Conservation (phyloP, 2,888 invertebrate genomes). For the Dasypolia templi region DNA sequence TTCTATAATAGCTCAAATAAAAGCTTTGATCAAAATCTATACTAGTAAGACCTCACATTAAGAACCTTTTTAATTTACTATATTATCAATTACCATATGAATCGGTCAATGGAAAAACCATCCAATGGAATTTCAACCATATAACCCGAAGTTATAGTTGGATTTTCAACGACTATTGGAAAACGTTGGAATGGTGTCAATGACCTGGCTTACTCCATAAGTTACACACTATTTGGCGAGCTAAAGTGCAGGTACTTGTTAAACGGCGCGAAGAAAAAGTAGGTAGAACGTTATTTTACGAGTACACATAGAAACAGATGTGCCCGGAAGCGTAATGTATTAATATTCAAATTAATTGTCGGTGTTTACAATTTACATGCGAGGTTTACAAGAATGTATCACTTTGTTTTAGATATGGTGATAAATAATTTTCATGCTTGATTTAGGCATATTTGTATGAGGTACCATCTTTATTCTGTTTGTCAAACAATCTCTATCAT, state of each 20-base stretch:
- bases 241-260: slow-evolving; percentile 64
- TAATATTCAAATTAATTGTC: slow-evolving; percentile 31
- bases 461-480: not conserved
- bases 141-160: slow-evolving; percentile 32
- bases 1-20: slow-evolving; percentile 27
- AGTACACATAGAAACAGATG: slow-evolving; percentile 56
- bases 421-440: not conserved
- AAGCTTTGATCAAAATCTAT: slow-evolving; percentile 20
- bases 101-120: slow-evolving; percentile 31
- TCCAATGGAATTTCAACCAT: slow-evolving; percentile 37
- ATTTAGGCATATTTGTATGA: no score
- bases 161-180: slow-evolving; percentile 34
- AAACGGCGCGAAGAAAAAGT: slow-evolving; percentile 62
- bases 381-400: slow-evolving; percentile 9
- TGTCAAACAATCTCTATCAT: not conserved
- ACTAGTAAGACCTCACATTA: slow-evolving; percentile 29
- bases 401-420: not conserved
- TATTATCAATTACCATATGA: slow-evolving; percentile 50
- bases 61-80: slow-evolving; percentile 40
- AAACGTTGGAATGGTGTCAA: slow-evolving; percentile 76
- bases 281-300: slow-evolving; percentile 59
- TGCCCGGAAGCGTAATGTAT: slow-evolving; percentile 42
- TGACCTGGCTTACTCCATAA: slow-evolving; percentile 75
- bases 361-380: slow-evolving; percentile 30
- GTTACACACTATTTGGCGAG: slow-evolving; percentile 75